phyloP scores from a whole-genome alignment of 1,140 invertebrate species.

The Thalassaphorura encarpata region DNA sequence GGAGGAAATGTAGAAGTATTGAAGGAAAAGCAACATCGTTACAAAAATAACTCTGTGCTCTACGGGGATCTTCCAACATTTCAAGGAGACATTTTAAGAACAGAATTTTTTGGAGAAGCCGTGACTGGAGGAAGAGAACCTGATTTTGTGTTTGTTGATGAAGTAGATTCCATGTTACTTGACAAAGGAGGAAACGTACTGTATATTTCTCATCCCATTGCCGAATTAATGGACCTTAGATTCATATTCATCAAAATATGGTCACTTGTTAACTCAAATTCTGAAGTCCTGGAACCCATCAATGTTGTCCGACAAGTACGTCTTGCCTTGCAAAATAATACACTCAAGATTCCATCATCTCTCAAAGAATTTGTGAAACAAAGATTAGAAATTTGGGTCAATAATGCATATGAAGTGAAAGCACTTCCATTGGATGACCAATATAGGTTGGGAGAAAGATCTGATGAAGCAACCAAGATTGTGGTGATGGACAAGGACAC shows the following conservation, averaged over 20 bases:
- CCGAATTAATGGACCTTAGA: conserved; percentile 3
- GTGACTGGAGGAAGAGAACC: not conserved
- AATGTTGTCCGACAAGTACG: no score
- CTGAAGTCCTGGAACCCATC: no score
- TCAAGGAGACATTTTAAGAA: conserved; percentile 12
- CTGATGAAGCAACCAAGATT: conserved; percentile 27
- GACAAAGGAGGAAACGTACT: conserved; percentile 21
- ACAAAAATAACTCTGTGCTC: conserved; percentile 4
- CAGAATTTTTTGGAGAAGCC: not conserved
- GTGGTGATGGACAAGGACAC: conserved; percentile 38
- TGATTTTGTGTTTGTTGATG: conserved; percentile 16
- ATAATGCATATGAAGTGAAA: not conserved
- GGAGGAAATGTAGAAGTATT: no score
- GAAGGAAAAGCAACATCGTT: not conserved
- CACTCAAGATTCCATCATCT: not conserved
- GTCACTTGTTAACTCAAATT: no score
- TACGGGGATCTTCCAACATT: conserved; percentile 18
- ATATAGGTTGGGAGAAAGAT: no score
- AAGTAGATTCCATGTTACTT: conserved; percentile 21
- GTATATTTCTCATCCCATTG: conserved; percentile 11
- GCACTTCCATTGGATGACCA: not conserved
- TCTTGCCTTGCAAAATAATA: no score
- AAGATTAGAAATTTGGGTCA: not conserved
- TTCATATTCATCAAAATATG: conserved; percentile 14
- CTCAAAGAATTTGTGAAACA: not conserved